Evolutionary conservation across 2,797 vertebrate genomes (phyloP).

Genomic region (Sylvia borin): DNA sequence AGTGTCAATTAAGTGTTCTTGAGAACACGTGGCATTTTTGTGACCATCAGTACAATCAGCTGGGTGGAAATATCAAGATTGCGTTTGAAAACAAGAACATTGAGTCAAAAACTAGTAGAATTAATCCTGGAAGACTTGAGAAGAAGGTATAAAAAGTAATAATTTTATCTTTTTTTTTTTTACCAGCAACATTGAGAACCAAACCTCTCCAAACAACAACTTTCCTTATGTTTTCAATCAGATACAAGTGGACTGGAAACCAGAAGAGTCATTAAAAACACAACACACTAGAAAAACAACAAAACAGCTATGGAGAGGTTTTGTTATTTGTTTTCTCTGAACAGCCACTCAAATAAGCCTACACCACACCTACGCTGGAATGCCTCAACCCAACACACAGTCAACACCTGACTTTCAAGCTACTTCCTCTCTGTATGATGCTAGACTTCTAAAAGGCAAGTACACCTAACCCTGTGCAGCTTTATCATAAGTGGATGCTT

Average conservation of each 20-base stretch:
- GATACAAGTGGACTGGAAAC: not conserved
- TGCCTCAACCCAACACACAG: not conserved
- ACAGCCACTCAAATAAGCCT: not conserved
- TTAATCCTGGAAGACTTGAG: not conserved
- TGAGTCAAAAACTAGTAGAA: not conserved
- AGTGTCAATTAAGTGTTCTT: not conserved
- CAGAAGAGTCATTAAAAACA: not conserved
- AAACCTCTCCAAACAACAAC: not conserved
- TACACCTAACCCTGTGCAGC: not conserved
- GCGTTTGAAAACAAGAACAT: not conserved
- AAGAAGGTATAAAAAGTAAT: not conserved
- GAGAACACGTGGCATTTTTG: not conserved
- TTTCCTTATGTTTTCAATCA: not conserved
- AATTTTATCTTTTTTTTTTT: not conserved
- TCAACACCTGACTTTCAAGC: not conserved
- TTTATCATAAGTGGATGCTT: not conserved
- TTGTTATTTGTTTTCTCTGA: conserved; percentile 11
- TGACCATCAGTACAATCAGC: not conserved
- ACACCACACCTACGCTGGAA: not conserved
- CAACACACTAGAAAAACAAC: not conserved
- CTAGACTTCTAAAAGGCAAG: not conserved
- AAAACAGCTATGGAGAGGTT: not conserved
- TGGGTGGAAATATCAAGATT: not conserved
- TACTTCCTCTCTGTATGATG: not conserved
- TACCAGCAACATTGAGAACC: not conserved